phyloP scores from a whole-genome alignment of 2,113 vertebrate genomes.

The Thinocorus orbignyianus region DNA sequence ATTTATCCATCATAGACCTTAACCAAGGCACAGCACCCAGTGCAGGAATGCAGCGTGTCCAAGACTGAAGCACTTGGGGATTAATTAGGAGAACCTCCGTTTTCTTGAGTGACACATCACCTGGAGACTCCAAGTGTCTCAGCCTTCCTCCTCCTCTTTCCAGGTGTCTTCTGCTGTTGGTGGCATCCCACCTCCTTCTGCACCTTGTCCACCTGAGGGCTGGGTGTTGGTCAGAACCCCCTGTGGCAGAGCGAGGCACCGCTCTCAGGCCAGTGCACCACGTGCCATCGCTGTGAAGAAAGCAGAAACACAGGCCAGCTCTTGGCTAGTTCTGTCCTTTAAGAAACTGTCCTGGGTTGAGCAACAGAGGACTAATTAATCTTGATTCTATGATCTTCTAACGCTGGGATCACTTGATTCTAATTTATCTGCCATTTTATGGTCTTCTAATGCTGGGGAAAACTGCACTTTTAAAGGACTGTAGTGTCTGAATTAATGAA shows the following conservation, averaged over 20 bases:
- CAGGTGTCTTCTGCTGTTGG: background rate
- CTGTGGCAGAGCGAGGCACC: rapidly evolving
- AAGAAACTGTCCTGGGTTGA: background rate
- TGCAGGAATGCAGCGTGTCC: background rate
- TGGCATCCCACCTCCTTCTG: background rate
- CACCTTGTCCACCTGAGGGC: background rate
- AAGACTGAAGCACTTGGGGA: background rate
- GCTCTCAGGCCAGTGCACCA: background rate
- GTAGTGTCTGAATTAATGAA: background rate
- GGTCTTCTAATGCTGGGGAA: background rate
- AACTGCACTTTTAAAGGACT: background rate
- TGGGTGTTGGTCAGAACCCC: background rate
- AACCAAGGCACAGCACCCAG: background rate
- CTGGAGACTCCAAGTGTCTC: background rate
- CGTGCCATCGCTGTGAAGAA: background rate
- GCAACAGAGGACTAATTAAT: background rate
- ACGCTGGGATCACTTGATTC: background rate
- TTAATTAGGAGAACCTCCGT: background rate
- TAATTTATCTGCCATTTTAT: too few species aligned
- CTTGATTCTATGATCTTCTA: background rate
- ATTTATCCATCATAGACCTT: background rate
- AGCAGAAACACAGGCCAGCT: background rate
- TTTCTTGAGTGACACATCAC: background rate
- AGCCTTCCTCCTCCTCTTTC: background rate
- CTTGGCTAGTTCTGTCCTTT: background rate